These are phyloP conservation scores for Clarias laeviceps DNA, from an alignment of 2,797 vertebrate species.

Conservation along the genomic window DNA sequence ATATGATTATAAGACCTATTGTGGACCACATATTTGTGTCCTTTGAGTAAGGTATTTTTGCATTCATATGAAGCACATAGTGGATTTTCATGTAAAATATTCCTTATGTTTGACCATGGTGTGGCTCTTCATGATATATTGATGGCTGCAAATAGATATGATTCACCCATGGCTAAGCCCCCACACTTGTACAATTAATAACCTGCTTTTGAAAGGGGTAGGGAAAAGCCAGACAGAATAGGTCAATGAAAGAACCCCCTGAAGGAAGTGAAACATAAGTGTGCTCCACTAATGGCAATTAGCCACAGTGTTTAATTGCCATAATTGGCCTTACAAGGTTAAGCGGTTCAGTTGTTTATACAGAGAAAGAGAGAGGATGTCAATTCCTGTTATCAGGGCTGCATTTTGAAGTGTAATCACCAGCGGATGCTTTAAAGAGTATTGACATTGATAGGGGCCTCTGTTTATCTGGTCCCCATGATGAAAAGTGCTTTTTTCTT, in stretches of 20 bases:
- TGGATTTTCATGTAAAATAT: neutral
- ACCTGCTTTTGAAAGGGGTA: neutral
- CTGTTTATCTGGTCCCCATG: neutral
- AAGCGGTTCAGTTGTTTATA: slow-evolving; percentile 2
- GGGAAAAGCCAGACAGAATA: slow-evolving; percentile 11
- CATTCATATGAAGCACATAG: neutral
- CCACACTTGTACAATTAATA: slow-evolving; percentile 21
- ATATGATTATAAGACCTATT: neutral
- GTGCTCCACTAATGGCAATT: slow-evolving; percentile 24
- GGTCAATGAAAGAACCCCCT: slow-evolving; percentile 13
- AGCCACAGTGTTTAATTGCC: slow-evolving; percentile 23
- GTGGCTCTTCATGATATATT: neutral
- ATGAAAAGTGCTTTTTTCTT: neutral
- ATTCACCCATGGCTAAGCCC: slow-evolving; percentile 9
- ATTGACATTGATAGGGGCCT: neutral
- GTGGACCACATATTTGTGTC: neutral
- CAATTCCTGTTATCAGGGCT: slow-evolving; percentile 5
- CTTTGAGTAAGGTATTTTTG: neutral
- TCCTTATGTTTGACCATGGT: neutral
- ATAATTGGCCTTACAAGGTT: slow-evolving; percentile 22
- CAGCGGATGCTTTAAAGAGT: slow-evolving; percentile 2
- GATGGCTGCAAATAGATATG: slow-evolving; percentile 17
- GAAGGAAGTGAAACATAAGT: slow-evolving; percentile 18
- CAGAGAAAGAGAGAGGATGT: slow-evolving; percentile 9
- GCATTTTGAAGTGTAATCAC: neutral